Conservation (phyloP, 2,888 invertebrate genomes). For the Branchellion lobata region DNA sequence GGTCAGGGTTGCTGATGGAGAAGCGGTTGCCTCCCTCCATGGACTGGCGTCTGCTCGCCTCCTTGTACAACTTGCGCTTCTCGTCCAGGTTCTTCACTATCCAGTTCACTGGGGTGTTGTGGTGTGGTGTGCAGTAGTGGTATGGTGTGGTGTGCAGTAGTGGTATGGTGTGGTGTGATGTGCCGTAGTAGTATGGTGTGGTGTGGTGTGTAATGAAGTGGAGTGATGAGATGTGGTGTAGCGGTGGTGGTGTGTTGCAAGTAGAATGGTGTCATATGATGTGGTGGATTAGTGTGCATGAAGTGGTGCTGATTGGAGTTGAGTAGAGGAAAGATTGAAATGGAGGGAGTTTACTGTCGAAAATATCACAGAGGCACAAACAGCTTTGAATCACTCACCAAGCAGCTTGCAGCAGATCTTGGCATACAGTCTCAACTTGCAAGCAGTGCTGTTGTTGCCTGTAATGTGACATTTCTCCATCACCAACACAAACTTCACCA, state of each 20-base stretch:
- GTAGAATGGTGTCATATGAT: neutral
- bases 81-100: conserved; percentile 29
- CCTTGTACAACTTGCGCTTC: conserved; percentile 28
- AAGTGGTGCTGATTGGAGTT: too few species aligned
- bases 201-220: neutral
- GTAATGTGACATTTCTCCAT: too few species aligned
- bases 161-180: neutral
- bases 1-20: conserved; percentile 45
- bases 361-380: too few species aligned
- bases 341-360: too few species aligned
- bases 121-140: neutral
- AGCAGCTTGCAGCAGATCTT: conserved; percentile 69
- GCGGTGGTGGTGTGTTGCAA: too few species aligned
- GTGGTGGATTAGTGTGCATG: too few species aligned
- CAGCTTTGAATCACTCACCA: conserved; percentile 43
- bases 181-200: neutral
- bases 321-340: too few species aligned
- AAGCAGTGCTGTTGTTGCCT: conserved; percentile 73
- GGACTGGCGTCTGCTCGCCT: conserved; percentile 31
- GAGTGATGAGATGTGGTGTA: neutral
- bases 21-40: conserved; percentile 6
- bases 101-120: conserved; percentile 13
- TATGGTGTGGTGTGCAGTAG: neutral
- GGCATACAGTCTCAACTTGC: conserved; percentile 83
- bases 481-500: too few species aligned